These are phyloP conservation scores for Lepidocolaptes lacrymiger DNA, from an alignment of 2,797 vertebrate genomes.

Conservation along the genomic window DNA sequence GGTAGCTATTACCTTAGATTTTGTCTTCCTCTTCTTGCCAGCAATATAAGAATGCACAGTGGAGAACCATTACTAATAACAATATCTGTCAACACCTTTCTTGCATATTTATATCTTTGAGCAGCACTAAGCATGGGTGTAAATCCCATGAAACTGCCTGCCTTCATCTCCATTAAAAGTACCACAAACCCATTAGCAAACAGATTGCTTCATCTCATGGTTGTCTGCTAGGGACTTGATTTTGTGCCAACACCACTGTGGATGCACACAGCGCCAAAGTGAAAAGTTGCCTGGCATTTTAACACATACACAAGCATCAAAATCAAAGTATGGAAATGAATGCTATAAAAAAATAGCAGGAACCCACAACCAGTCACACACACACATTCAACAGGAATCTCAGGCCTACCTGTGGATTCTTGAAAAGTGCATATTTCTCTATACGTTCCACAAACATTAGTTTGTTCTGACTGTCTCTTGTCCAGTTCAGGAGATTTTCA, in stretches of 20 bases:
- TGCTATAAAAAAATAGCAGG: neutral
- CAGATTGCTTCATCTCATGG: neutral
- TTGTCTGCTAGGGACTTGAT: neutral
- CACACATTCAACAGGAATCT: rapidly evolving
- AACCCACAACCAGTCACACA: neutral
- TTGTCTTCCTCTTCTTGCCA: neutral
- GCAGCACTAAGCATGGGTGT: neutral
- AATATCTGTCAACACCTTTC: neutral
- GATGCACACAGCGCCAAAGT: rapidly evolving
- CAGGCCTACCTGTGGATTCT: slow-evolving; percentile 92
- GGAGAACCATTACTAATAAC: neutral
- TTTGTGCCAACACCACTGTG: neutral
- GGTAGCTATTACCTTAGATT: neutral
- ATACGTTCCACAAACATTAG: slow-evolving; percentile 96
- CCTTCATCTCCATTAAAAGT: neutral
- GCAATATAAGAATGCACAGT: neutral
- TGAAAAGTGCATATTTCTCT: slow-evolving; percentile 96
- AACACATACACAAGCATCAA: neutral
- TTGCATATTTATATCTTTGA: neutral
- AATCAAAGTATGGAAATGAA: neutral
- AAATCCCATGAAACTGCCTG: neutral
- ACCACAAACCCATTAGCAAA: neutral
- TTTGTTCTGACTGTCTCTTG: slow-evolving; percentile 97
- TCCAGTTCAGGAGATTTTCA: slow-evolving; percentile 98
- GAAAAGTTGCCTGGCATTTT: neutral